A percentile compares a stretch with the other conserved stretches of the same genome.
Evolutionary conservation across 1,140 invertebrate species (phyloP).

Genomic region (Marisa cornuarietis): DNA sequence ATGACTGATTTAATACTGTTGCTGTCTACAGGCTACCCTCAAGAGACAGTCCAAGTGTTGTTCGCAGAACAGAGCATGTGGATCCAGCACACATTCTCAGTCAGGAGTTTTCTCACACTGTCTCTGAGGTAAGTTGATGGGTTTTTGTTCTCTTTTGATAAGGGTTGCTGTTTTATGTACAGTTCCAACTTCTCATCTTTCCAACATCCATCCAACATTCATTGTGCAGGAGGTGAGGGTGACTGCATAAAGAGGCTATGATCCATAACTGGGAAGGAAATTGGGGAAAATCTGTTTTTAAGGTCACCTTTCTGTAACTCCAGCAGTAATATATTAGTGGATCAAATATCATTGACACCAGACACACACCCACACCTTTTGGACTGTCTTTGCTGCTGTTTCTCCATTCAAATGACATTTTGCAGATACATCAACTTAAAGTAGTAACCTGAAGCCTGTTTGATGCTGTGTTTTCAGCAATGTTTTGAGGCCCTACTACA

Average conservation of each 20-base stretch:
- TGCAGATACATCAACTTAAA: too few relatives aligned
- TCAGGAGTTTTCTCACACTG: conserved; percentile 53
- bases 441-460: background rate
- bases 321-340: too few relatives aligned
- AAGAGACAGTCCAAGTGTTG: conserved; percentile 50
- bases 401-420: background rate
- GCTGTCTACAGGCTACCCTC: conserved; percentile 49
- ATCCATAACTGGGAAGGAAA: too few relatives aligned
- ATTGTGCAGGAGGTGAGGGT: too few relatives aligned
- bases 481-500: conserved; percentile 86
- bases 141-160: background rate
- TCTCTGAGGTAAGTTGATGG: conserved; percentile 54
- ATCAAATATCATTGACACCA: too few relatives aligned
- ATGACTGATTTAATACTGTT: background rate
- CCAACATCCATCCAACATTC: too few relatives aligned
- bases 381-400: background rate
- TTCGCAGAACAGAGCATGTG: conserved; percentile 49
- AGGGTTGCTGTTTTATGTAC: background rate
- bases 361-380: too few relatives aligned
- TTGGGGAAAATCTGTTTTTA: too few relatives aligned
- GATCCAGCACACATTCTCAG: conserved; percentile 61
- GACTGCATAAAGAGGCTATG: too few relatives aligned
- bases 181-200: too few relatives aligned
- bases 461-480: conserved; percentile 66
- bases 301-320: too few relatives aligned